phyloP scores from a whole-genome alignment of 2,113 vertebrate genomes.

The Alexandromys fortis region DNA sequence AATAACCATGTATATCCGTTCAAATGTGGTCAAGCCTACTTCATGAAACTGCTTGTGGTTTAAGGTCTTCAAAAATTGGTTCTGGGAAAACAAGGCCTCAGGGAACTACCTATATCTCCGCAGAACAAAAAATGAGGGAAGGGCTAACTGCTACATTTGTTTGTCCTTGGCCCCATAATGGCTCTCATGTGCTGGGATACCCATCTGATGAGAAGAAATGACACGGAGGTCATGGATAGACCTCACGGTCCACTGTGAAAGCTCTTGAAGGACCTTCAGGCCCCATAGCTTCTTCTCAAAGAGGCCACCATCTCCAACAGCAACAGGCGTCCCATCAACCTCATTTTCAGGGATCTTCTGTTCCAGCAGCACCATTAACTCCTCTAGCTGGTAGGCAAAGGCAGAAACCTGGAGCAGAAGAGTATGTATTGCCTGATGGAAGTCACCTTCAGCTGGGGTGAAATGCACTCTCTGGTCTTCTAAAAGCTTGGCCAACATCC shows the following conservation, averaged over 20 bases:
- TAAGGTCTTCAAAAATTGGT: not conserved
- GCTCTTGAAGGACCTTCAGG: constrained; percentile 85
- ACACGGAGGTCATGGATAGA: constrained; percentile 83
- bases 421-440: constrained; percentile 78
- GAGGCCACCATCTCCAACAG: constrained; percentile 22
- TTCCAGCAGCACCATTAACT: constrained; percentile 83
- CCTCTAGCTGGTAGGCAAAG: constrained; percentile 84
- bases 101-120: not conserved
- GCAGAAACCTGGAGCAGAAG: constrained; percentile 85
- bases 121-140: not conserved
- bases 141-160: constrained; percentile 41
- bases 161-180: constrained; percentile 1
- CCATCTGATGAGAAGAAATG: constrained; percentile 69
- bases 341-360: constrained; percentile 66
- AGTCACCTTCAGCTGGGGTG: constrained; percentile 67
- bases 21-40: not conserved
- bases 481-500: constrained; percentile 83
- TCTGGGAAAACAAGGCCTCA: not conserved
- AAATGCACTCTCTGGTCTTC: constrained; percentile 84
- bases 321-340: not conserved
- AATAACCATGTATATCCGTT: not conserved
- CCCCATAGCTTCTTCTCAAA: constrained; percentile 86
- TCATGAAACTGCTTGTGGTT: not conserved
- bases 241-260: constrained; percentile 85
- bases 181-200: not conserved